Conservation (phyloP, 2,888 invertebrate species). For the Peribatodes rhomboidaria region DNA sequence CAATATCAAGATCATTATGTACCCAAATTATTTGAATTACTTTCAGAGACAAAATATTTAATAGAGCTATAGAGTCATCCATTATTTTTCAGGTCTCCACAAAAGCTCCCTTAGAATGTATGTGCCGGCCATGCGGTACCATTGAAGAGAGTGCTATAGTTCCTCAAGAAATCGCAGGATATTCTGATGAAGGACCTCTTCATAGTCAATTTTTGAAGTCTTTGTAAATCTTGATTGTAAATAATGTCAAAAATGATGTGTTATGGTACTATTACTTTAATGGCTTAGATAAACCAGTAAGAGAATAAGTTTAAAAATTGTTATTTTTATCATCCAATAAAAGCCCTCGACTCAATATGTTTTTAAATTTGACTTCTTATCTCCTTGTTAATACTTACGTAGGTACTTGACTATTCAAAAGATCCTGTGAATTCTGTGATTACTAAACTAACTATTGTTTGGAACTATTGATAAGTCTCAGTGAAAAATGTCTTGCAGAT, state of each 20-base stretch:
- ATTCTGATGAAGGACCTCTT: constrained; percentile 93
- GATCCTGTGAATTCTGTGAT: no score
- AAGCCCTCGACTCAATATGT: neutral
- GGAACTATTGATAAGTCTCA: no score
- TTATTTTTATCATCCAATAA: neutral
- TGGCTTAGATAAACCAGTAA: neutral
- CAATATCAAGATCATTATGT: no score
- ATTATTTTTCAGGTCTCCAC: constrained; percentile 90
- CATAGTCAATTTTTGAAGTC: constrained; percentile 93
- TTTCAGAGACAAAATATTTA: no score
- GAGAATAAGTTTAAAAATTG: neutral
- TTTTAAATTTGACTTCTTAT: no score
- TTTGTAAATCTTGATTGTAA: constrained; percentile 52
- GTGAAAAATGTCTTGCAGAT: no score
- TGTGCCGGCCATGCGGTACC: constrained; percentile 97
- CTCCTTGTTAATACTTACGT: neutral
- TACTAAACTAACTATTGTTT: no score
- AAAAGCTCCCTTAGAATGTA: constrained; percentile 96
- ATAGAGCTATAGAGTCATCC: no score
- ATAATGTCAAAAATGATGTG: neutral
- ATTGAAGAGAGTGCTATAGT: constrained; percentile 95
- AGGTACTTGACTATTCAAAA: no score
- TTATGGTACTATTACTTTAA: neutral
- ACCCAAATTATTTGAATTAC: no score
- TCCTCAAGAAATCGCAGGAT: constrained; percentile 96